Percentiles rank a stretch among this genome's conserved stretches.
phyloP scores from a whole-genome alignment of 2,888 invertebrate species.

The Escarpia spicata region DNA sequence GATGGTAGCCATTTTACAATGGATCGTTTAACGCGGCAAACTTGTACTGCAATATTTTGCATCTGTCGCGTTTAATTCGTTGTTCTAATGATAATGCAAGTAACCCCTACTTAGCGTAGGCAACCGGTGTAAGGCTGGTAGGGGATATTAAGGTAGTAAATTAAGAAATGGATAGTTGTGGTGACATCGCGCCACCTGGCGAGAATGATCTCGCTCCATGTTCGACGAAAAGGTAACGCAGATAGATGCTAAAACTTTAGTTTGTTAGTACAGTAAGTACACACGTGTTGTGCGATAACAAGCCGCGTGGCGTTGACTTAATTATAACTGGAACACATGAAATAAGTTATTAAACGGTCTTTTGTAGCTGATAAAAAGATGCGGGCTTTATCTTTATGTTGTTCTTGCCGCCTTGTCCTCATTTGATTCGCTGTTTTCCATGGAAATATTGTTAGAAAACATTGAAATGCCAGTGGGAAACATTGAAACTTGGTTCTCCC shows the following conservation, averaged over 20 bases:
- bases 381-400: not conserved
- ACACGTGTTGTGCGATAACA: not conserved
- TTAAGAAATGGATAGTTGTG: not conserved
- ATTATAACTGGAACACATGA: not conserved
- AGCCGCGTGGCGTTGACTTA: not conserved
- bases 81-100: not conserved
- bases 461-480: not conserved
- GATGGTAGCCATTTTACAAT: constrained; percentile 7
- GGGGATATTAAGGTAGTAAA: constrained; percentile 3
- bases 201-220: constrained; percentile 5
- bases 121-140: constrained; percentile 6
- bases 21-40: constrained; percentile 16
- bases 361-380: not conserved
- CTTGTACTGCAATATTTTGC: not conserved
- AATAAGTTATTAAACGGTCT: not conserved
- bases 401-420: not conserved
- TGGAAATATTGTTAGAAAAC: no score
- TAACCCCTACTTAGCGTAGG: not conserved
- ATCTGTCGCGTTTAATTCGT: not conserved
- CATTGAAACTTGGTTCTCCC: not conserved
- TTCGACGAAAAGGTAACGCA: constrained; percentile 12
- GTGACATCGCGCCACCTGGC: constrained; percentile 16
- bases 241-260: not conserved
- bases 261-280: not conserved
- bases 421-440: not conserved